Percentiles rank a stretch among this genome's conserved stretches.
These are phyloP conservation scores for Semicossyphus pulcher DNA, from an alignment of 2,113 vertebrate species.

Conservation along the genomic window DNA sequence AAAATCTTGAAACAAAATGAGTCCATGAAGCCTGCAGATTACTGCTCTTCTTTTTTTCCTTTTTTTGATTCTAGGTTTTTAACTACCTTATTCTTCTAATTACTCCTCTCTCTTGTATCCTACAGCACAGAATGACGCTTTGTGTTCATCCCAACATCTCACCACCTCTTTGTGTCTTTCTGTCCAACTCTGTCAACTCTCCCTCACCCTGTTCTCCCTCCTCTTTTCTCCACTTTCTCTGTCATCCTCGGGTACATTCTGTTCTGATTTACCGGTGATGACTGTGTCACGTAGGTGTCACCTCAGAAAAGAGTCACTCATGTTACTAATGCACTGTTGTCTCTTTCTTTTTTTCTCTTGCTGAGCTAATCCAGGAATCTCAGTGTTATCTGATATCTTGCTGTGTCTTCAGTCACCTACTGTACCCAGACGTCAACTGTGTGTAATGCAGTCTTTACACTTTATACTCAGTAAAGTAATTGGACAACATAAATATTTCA, in stretches of 20 bases:
- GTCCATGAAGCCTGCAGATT: neutral
- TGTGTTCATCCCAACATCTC: constrained; percentile 44
- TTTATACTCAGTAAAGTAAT: too few species aligned
- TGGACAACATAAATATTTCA: too few species aligned
- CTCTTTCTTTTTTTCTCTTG: neutral
- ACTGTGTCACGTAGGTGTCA: constrained; percentile 50
- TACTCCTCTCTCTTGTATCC: neutral
- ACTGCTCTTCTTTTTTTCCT: constrained; percentile 12
- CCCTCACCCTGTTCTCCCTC: constrained; percentile 33
- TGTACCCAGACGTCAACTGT: too few species aligned
- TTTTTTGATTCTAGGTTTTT: constrained; percentile 21
- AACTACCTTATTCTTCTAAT: neutral
- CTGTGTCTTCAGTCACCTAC: neutral
- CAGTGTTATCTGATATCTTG: neutral
- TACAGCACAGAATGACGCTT: constrained; percentile 38
- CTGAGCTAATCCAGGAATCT: neutral
- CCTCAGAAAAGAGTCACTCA: constrained; percentile 30
- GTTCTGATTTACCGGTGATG: constrained; percentile 39
- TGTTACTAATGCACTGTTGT: neutral
- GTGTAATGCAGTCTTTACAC: too few species aligned
- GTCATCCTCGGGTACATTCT: constrained; percentile 35
- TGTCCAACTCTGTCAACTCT: constrained; percentile 33
- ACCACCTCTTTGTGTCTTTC: constrained; percentile 45
- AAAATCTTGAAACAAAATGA: neutral
- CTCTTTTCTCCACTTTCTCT: constrained; percentile 17